Base-by-base conservation (phyloP, 2,113 vertebrate genomes). In the Cheirogaleus medius region DNA sequence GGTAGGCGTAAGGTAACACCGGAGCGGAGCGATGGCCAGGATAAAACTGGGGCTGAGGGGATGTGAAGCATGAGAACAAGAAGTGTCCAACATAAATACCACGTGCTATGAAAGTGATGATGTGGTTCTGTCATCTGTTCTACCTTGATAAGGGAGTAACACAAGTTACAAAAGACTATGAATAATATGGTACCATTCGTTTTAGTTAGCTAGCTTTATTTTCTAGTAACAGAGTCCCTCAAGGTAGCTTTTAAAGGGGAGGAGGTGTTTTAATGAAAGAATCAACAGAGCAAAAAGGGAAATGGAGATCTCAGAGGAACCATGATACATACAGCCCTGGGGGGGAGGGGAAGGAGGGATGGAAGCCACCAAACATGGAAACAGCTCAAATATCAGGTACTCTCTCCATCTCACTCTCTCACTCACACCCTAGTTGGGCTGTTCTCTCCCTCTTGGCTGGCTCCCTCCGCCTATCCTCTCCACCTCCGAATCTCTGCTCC, bases 211-310 rank as follows among this genome's bases (percentile, higher is more conserved):
- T 47, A 56, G 47, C 34, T 69, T 78, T 80, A 68, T 68, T 73
- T 91, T 90, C 87, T 92, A 78, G 21, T 77, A 44, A 94, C 29
- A 60, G 81, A 93, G 29, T 77, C 34, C 42, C 54, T 90, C 34
- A 21, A 85, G 27, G 54, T 64, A 78, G 93, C 49, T 95, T 91
- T 93, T 86, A 81, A 87, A 86, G 58, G 25, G 63, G 76, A 42
- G 25, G 56, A 34, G 47, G 39, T 68, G 29, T 29, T 74, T 82
- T 44, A 96, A 63, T 73, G 63, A 49, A 92, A 91, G 47, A 92
- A 93, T 82, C 68, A 84, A 74, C 20, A 44, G 42, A 71, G 83
- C 68, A 91, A 52, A 93, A 25, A 68, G 56, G 27, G 54, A 96
- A 73, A 82, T 6, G n/a, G 64, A n/a, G 32, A 71, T 85, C 47